Percentiles rank a stretch among this genome's conserved stretches.
Conservation (phyloP, 2,113 vertebrate genomes). For the Archilochus colubris region DNA sequence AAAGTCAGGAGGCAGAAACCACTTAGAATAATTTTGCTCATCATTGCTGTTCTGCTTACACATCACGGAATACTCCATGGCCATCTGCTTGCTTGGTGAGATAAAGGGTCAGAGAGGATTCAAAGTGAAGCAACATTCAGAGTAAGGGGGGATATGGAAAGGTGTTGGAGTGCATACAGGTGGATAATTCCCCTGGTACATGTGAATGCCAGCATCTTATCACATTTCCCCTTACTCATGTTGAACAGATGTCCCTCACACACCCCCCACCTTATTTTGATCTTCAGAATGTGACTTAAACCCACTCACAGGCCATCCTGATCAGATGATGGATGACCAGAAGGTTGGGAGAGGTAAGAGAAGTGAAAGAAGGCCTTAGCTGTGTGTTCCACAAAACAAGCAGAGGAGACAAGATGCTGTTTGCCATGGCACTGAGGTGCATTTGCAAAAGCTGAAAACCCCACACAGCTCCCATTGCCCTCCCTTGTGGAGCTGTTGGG, state of each 20-base stretch:
- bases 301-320: background rate
- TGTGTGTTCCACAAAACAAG: background rate
- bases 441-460: background rate
- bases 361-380: background rate
- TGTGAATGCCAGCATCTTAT: background rate
- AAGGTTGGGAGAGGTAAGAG: background rate
- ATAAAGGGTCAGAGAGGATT: background rate
- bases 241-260: background rate
- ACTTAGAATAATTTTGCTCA: background rate
- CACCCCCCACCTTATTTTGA: background rate
- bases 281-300: background rate
- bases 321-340: background rate
- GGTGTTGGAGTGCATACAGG: background rate
- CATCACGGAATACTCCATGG: accelerated
- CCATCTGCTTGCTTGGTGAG: accelerated
- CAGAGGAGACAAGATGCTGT: background rate
- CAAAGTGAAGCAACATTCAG: background rate
- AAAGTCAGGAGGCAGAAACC: background rate
- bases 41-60: accelerated
- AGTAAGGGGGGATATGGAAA: too few species aligned
- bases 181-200: background rate
- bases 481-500: background rate
- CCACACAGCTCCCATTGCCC: background rate
- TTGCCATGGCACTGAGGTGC: background rate
- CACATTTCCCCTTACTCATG: background rate